Evolutionary conservation across 2,113 vertebrate genomes (phyloP).

Genomic region (Rhinogobius similis): DNA sequence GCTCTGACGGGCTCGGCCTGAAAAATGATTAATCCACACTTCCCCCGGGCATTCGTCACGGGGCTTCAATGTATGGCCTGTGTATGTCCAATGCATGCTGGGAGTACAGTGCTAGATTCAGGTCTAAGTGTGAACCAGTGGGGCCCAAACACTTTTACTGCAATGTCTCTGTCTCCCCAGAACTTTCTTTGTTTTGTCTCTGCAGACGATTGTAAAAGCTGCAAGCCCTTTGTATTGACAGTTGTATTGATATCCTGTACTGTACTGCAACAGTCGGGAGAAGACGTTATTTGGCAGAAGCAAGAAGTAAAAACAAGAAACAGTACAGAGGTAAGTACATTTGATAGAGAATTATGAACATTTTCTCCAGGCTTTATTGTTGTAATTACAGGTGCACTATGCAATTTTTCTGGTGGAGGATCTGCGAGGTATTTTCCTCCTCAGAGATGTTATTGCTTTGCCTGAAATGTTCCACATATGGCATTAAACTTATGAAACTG

Average conservation of each 20-base stretch:
- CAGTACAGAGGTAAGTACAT: too few relatives aligned
- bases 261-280: too few relatives aligned
- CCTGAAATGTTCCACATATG: too few relatives aligned
- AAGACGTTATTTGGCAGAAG: background rate
- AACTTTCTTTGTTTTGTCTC: background rate
- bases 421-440: too few relatives aligned
- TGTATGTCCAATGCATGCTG: background rate
- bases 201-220: background rate
- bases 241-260: background rate
- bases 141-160: background rate
- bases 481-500: too few relatives aligned
- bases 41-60: slow-evolving; percentile 44
- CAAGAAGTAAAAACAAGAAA: background rate
- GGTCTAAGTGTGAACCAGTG: background rate
- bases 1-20: slow-evolving; percentile 23
- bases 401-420: too few relatives aligned
- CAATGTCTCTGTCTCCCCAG: background rate
- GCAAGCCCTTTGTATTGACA: background rate
- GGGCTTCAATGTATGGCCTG: slow-evolving; percentile 15
- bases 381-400: too few relatives aligned
- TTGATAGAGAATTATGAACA: too few relatives aligned
- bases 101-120: slow-evolving; percentile 5
- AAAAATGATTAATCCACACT: slow-evolving; percentile 53
- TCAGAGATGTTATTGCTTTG: too few relatives aligned
- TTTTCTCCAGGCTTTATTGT: too few relatives aligned